These are phyloP conservation scores for Hemicentrotus pulcherrimus DNA, from an alignment of 35 echinoderm and acorn worm genomes.

Conservation along the genomic window DNA sequence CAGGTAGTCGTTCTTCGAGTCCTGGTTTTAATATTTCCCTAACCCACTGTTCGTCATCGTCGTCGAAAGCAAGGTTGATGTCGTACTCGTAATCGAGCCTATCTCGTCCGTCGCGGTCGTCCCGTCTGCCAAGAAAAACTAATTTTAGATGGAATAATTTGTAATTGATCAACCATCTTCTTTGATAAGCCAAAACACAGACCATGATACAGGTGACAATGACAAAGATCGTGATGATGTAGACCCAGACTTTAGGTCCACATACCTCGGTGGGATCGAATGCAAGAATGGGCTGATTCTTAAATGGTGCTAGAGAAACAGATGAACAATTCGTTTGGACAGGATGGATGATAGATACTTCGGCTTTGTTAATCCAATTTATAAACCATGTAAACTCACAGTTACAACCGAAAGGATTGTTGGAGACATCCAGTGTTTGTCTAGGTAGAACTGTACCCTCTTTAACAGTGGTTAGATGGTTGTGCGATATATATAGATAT, in stretches of 20 bases:
- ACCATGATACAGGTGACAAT: neutral
- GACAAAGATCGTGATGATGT: neutral
- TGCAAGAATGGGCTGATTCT: neutral
- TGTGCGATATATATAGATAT: conserved; percentile 15
- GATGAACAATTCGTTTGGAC: neutral
- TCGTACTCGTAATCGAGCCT: conserved; percentile 36
- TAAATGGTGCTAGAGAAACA: neutral
- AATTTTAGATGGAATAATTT: conserved; percentile 11
- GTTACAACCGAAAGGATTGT: conserved; percentile 36
- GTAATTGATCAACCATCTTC: conserved; percentile 5
- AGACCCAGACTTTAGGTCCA: conserved; percentile 19
- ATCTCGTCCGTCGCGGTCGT: neutral
- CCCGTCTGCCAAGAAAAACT: neutral
- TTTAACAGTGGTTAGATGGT: neutral
- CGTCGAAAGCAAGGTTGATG: conserved; percentile 4
- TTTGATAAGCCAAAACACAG: neutral
- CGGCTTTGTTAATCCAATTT: neutral
- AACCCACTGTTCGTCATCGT: conserved; percentile 37
- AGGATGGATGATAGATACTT: neutral
- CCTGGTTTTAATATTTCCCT: neutral
- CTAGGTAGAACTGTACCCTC: conserved; percentile 25
- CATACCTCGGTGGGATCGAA: conserved; percentile 27
- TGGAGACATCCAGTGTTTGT: neutral
- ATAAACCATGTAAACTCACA: conserved; percentile 14
- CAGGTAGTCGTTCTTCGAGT: neutral